Conservation (phyloP, 2,888 invertebrate species). For the Erpobdella octoculata region DNA sequence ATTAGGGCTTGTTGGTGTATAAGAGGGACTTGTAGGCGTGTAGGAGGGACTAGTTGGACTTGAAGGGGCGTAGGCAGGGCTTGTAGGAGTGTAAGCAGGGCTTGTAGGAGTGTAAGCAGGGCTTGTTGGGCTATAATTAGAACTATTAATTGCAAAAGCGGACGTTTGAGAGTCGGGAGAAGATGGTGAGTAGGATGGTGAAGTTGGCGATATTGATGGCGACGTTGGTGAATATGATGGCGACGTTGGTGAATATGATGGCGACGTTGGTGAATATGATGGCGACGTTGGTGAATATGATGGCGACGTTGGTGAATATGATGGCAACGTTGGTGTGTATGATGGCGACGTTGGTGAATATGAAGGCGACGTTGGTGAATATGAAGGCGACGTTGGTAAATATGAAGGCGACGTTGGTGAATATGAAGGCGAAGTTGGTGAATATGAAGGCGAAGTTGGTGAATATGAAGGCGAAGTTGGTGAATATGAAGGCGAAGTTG, state of each 20-base stretch:
- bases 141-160: too few species aligned
- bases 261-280: conserved; percentile 50
- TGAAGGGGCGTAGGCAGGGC: too few species aligned
- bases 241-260: conserved; percentile 39
- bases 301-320: conserved; percentile 54
- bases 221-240: conserved; percentile 45
- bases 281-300: conserved; percentile 60
- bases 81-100: too few species aligned
- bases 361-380: conserved; percentile 53
- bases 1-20: too few species aligned
- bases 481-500: conserved; percentile 47
- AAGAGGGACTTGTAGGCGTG: too few species aligned
- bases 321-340: conserved; percentile 48
- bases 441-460: conserved; percentile 62
- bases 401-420: conserved; percentile 56
- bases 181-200: conserved; percentile 49
- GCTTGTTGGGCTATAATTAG: too few species aligned
- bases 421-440: conserved; percentile 51
- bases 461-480: conserved; percentile 43
- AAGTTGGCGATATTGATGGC: conserved; percentile 55
- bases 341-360: conserved; percentile 52
- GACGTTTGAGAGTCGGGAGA: too few species aligned
- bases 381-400: conserved; percentile 57
- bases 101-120: too few species aligned
- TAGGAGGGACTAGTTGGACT: too few species aligned